Evolutionary conservation across 1,140 invertebrate species (phyloP).

Genomic region (Asobara japonica): DNA sequence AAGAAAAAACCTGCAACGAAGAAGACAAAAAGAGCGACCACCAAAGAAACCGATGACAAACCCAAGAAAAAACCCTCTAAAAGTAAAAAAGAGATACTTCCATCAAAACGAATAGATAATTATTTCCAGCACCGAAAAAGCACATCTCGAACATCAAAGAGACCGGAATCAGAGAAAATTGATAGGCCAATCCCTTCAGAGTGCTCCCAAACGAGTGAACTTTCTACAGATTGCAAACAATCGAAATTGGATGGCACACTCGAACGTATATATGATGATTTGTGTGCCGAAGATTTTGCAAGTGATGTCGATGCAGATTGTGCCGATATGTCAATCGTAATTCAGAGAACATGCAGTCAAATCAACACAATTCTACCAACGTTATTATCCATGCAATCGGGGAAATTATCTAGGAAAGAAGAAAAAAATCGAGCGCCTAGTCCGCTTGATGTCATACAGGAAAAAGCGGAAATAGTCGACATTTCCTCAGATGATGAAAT

Average conservation of each 20-base stretch:
- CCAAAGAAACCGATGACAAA: constrained; percentile 49
- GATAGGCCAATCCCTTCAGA: constrained; percentile 58
- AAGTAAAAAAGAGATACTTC: constrained; percentile 41
- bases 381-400: background rate
- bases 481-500: too few relatives aligned
- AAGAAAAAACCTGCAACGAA: constrained; percentile 64
- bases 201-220: background rate
- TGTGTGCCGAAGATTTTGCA: constrained; percentile 62
- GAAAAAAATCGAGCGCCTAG: background rate
- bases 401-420: background rate
- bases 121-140: background rate
- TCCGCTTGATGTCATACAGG: constrained; percentile 20
- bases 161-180: constrained; percentile 35
- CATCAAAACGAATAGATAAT: background rate
- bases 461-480: too few relatives aligned
- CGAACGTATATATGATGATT: constrained; percentile 53
- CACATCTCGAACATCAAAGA: constrained; percentile 6
- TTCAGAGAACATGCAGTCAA: constrained; percentile 66
- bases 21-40: constrained; percentile 43
- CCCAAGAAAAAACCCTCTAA: constrained; percentile 24
- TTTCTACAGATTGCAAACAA: background rate
- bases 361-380: background rate
- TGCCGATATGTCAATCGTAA: constrained; percentile 70
- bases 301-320: constrained; percentile 62
- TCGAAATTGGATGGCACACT: constrained; percentile 47